Conservation (phyloP, 2,113 vertebrate genomes). For the Mesoclemmys tuberculata region DNA sequence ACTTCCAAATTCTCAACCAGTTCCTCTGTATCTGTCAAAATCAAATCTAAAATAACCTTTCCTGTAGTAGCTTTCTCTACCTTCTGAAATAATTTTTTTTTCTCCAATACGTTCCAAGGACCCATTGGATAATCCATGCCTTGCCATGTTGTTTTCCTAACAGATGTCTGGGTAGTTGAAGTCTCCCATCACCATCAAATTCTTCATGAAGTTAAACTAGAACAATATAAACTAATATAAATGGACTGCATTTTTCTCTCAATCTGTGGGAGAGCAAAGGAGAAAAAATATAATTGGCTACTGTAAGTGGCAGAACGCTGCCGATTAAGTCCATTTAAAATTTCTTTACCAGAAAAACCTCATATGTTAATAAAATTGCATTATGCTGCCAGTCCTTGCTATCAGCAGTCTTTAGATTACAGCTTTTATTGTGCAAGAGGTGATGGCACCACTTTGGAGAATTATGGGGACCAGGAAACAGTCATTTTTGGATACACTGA, state of each 20-base stretch:
- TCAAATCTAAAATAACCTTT: too few relatives aligned
- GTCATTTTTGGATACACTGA: slow-evolving; percentile 47
- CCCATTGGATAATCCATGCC: too few relatives aligned
- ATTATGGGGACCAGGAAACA: slow-evolving; percentile 53
- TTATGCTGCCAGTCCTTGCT: slow-evolving; percentile 7
- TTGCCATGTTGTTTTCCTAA: too few relatives aligned
- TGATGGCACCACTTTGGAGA: slow-evolving; percentile 48
- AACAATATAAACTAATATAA: neutral
- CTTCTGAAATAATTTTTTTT: too few relatives aligned
- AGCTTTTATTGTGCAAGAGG: slow-evolving; percentile 40
- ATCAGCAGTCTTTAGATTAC: slow-evolving; percentile 23
- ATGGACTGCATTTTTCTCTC: too few relatives aligned
- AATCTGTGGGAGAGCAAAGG: neutral
- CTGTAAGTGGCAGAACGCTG: slow-evolving; percentile 25
- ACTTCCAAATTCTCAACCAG: too few relatives aligned
- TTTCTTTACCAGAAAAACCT: slow-evolving; percentile 9
- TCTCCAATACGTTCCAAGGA: too few relatives aligned
- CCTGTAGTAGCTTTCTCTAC: too few relatives aligned
- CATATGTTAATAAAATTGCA: slow-evolving; percentile 35
- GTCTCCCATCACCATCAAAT: too few relatives aligned
- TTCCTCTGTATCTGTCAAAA: too few relatives aligned
- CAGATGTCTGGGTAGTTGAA: too few relatives aligned
- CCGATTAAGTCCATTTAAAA: slow-evolving; percentile 24
- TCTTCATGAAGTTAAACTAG: slow-evolving; percentile 1
- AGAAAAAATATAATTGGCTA: slow-evolving; percentile 5